Evolutionary conservation across 2,888 invertebrate species (phyloP), one percentile per base, ranked within the genome.

Genomic region (Acleris laterana): DNA sequence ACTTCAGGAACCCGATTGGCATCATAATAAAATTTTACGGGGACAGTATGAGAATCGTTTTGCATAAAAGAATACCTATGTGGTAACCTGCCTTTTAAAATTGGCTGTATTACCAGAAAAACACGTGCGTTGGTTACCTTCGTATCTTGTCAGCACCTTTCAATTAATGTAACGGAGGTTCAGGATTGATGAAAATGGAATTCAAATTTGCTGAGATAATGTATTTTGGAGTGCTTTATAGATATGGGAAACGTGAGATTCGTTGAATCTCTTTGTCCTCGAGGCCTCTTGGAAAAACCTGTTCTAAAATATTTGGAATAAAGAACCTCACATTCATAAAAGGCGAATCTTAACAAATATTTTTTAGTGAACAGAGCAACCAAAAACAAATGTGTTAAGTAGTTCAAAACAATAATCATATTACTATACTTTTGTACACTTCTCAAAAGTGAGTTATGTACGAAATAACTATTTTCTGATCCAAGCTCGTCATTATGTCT

Each of bases 91-190:
- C 74, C 73, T 74, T 79, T 76, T 77, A 52, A 78, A 82, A 89
- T 89, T 89, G 82, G 82, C 84, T 72, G 82, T 82, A 89, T 91
- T 88, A 88, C 68, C 72, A 69, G 78, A 79, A 82, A 83, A 90
- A 85, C 91, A 91, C 90, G 91, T 72, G 74, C 77, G 81, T 83
- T 80, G 85, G 83, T 85, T 83, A 83, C 82, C 82, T 82, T 72
- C 75, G 78, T 81, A 81, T 84, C 84, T 86, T 83, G 81, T 85
- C 83, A 83, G 82, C 77, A 75, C 77, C 77, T 80, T 81, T 80
- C 86, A 87, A 89, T 89, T 87, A 88, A 81, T 78, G 79, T 77
- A 68, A 74, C 74, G 73, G 69, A 77, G 75, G 73, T 69, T 75
- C 84, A 74, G 74, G 78, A 82, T 78, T 76, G 75, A 74, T 66